Evolutionary conservation across 2,797 vertebrate genomes (phyloP), one percentile per base, ranked within the genome.

Genomic region (Syngnathus acus): DNA sequence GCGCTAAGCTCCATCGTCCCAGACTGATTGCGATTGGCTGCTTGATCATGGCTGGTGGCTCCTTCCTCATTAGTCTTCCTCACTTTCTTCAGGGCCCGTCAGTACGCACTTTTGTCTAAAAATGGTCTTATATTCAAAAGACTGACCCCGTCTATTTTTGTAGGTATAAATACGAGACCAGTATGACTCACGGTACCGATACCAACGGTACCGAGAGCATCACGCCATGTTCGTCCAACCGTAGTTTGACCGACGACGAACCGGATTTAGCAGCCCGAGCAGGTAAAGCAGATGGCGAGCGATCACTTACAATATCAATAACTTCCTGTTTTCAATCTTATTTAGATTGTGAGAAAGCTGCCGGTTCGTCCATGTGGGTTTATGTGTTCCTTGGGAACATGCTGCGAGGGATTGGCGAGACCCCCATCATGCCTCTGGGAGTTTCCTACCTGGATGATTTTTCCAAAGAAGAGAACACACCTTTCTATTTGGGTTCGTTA

Each of bases 381-480:
- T 91, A 87, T 5, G 90, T 93, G 13, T 87, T 93, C 42, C 45
- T 93, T 53, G 93, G 92, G 59, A 93, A 93, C 76, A 88, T 93
- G 85, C 76, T 94, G 39, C 88, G 92, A 51, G 93, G 93, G 14
- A 90, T 93, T 13, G 93, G 92, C 50, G 93, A 94, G 67, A 91
- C 92, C n/a, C 93, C 92, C 5, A 82, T 93, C 72, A 88, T 90
- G 86, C 93, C 92, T 13, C 73, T 94, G 65, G 92, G 92, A 5
- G 65, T 94, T 14, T 93, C 93, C 63, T 94, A 93, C 74, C 69
- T 94, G 68, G 93, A 94, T 68, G 93, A 93, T 78, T 93, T 90
- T 67, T 87, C 91, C 54, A 87, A 67, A 66, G 82, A 89, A 38
- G 92, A 93, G 70, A 93, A 93, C 77, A 90, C 91, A 1, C 88